Conservation (phyloP, 2,113 vertebrate genomes). For the Aythya baeri region DNA sequence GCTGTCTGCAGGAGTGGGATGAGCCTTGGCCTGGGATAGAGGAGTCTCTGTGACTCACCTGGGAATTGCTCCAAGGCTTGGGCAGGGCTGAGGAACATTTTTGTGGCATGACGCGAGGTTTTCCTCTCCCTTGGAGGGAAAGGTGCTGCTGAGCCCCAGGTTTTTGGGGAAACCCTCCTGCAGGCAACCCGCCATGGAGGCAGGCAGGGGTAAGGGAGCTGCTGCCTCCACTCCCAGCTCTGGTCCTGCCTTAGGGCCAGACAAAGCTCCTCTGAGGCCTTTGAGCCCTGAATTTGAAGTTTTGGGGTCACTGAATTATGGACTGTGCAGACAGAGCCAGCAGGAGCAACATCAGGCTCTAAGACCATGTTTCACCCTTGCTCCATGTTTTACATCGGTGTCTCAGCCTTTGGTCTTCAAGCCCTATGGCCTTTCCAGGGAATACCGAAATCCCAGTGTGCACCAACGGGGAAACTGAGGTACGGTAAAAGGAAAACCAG, state of each 20-base stretch:
- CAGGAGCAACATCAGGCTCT: neutral
- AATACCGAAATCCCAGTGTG: neutral
- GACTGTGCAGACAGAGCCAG: neutral
- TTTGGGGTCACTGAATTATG: neutral
- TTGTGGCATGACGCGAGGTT: constrained; percentile 44
- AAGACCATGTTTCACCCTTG: neutral
- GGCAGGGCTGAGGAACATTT: constrained; percentile 56
- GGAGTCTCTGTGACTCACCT: constrained; percentile 22
- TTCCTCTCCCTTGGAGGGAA: constrained; percentile 19
- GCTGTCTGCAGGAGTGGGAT: neutral
- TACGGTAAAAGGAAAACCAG: neutral
- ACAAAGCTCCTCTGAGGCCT: neutral
- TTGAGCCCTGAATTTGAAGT: neutral
- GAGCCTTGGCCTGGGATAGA: neutral
- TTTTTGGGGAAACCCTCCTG: neutral
- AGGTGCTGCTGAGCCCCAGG: neutral
- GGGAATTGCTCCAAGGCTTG: constrained; percentile 53
- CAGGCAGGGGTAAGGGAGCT: neutral
- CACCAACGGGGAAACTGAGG: neutral
- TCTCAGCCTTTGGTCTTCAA: neutral
- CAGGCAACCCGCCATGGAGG: neutral
- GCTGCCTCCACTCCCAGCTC: neutral
- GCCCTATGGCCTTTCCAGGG: neutral
- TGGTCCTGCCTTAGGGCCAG: neutral
- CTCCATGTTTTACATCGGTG: neutral